A percentile compares a stretch with the other conserved stretches of the same genome.
phyloP scores from a whole-genome alignment of 2,113 vertebrate species.

The Suncus etruscus region DNA sequence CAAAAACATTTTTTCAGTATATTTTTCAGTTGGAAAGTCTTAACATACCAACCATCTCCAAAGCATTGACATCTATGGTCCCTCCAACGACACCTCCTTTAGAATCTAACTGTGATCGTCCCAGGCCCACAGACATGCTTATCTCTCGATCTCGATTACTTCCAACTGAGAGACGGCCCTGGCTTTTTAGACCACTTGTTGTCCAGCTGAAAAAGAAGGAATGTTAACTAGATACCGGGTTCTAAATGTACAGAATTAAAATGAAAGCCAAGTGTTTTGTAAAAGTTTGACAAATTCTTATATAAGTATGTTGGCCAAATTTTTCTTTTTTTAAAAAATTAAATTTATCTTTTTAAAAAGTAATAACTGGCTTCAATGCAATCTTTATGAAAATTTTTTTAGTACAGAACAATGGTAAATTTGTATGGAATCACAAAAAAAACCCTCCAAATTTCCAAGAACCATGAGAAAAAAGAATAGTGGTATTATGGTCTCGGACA shows the following conservation, averaged over 20 bases:
- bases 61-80: constrained; percentile 97
- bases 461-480: too few relatives aligned
- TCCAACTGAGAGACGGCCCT: constrained; percentile 97
- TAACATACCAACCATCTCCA: constrained; percentile 99
- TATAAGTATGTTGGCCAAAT: background rate
- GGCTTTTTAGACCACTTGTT: constrained; percentile 98
- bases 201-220: constrained; percentile 92
- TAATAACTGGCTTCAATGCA: too few relatives aligned
- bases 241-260: constrained; percentile 37
- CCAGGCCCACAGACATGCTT: constrained; percentile 98
- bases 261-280: background rate
- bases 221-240: background rate
- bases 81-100: constrained; percentile 99
- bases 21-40: constrained; percentile 51
- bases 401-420: too few relatives aligned
- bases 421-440: too few relatives aligned
- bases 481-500: too few relatives aligned
- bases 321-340: too few relatives aligned
- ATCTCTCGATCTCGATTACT: constrained; percentile 98
- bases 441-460: too few relatives aligned
- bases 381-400: too few relatives aligned
- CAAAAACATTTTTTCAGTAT: background rate
- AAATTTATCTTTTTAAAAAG: too few relatives aligned
- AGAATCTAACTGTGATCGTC: constrained; percentile 97
- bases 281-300: constrained; percentile 12